A percentile compares a stretch with the other conserved stretches of the same genome.
Conservation (phyloP, 2,888 invertebrate genomes). For the Eucera pruinosa region DNA sequence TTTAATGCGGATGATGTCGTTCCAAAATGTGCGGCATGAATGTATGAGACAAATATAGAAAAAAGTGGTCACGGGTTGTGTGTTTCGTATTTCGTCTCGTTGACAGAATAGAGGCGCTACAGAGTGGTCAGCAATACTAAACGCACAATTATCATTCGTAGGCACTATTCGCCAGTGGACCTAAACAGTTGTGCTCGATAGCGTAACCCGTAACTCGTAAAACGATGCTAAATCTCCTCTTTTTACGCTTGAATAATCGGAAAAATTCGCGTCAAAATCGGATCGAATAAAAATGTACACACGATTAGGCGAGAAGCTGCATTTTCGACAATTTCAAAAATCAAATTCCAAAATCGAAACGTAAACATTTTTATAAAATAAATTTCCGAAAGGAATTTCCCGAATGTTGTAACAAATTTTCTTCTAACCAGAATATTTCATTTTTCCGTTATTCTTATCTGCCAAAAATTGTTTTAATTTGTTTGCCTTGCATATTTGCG, state of each 20-base stretch:
- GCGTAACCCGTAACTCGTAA: background rate
- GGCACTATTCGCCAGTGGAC: constrained; percentile 71
- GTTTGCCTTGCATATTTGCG: too few relatives aligned
- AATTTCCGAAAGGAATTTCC: too few relatives aligned
- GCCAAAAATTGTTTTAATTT: too few relatives aligned
- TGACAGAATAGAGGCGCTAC: constrained; percentile 26
- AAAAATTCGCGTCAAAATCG: background rate
- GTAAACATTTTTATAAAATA: too few relatives aligned
- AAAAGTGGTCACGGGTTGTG: constrained; percentile 15
- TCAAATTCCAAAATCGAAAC: too few relatives aligned
- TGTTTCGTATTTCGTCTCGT: constrained; percentile 41
- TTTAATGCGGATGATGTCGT: background rate
- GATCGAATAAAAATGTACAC: too few relatives aligned
- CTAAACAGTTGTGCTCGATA: constrained; percentile 68
- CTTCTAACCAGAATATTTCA: too few relatives aligned
- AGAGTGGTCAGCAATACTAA: constrained; percentile 47
- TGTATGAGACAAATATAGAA: constrained; percentile 9
- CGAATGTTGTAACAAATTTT: too few relatives aligned
- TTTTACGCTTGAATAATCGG: background rate
- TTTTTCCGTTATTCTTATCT: too few relatives aligned
- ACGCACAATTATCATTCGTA: constrained; percentile 68
- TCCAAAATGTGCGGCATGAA: constrained; percentile 37
- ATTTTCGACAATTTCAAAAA: too few relatives aligned
- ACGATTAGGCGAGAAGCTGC: too few relatives aligned
- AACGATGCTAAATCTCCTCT: too few relatives aligned